Percentiles rank a stretch among this genome's conserved stretches.
Conservation (phyloP, 1,140 invertebrate genomes). For the Idris sp. region DNA sequence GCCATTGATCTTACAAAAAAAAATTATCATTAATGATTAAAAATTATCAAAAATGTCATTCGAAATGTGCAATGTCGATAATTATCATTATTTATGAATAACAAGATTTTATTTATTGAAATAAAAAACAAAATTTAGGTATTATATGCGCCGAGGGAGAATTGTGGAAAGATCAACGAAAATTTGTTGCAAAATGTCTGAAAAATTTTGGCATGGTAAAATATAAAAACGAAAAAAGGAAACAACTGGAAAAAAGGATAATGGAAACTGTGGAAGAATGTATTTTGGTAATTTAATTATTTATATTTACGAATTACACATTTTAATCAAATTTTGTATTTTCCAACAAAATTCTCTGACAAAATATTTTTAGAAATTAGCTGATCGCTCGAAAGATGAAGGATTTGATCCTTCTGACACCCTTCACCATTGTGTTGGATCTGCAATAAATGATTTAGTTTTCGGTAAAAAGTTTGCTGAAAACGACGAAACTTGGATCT, state of each 20-base stretch:
- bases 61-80: too few relatives aligned
- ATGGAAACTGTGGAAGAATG: conserved; percentile 81
- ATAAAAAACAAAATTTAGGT: conserved; percentile 77
- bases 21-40: too few relatives aligned
- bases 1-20: too few relatives aligned
- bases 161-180: conserved; percentile 90
- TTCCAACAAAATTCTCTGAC: too few relatives aligned
- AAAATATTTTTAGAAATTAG: conserved; percentile 70
- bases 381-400: conserved; percentile 31
- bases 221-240: conserved; percentile 79
- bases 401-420: conserved; percentile 76
- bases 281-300: conserved; percentile 80
- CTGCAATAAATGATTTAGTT: conserved; percentile 86
- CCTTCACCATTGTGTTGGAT: conserved; percentile 86
- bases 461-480: conserved; percentile 85
- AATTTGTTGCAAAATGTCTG: conserved; percentile 84
- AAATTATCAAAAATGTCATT: too few relatives aligned
- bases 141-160: conserved; percentile 89
- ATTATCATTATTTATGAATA: too few relatives aligned
- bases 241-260: conserved; percentile 84
- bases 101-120: too few relatives aligned
- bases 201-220: conserved; percentile 88
- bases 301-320: too few relatives aligned
- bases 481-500: conserved; percentile 85
- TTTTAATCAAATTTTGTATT: too few relatives aligned